Evolutionary conservation across 2,888 invertebrate genomes (phyloP).

Genomic region (Drosophila koepferae): DNA sequence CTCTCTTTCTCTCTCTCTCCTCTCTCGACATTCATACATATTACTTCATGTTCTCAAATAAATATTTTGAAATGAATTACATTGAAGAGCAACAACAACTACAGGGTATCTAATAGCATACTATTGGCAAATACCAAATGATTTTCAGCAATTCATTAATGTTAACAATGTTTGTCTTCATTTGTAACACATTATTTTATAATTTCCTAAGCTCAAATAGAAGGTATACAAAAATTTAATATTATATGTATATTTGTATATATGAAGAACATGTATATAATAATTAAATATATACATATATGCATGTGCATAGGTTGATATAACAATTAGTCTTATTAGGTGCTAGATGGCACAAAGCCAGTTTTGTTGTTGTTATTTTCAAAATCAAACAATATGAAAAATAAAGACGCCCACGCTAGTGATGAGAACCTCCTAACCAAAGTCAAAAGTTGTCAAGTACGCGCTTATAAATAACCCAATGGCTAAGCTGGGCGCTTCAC

Average conservation of each 20-base stretch:
- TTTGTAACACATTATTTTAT: constrained; percentile 1
- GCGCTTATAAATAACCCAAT: constrained; percentile 66
- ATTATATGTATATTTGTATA: neutral
- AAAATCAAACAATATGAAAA: constrained; percentile 32
- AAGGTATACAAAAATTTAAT: neutral
- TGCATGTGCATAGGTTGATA: neutral
- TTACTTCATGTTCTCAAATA: neutral
- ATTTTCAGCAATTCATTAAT: neutral
- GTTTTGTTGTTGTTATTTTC: constrained; percentile 12
- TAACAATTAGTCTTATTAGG: constrained; percentile 17
- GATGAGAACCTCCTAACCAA: constrained; percentile 26
- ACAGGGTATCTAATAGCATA: neutral
- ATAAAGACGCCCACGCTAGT: constrained; percentile 55
- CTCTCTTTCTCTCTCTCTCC: too few species aligned
- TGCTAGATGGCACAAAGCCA: constrained; percentile 1
- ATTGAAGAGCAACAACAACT: neutral
- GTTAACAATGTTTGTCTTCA: neutral
- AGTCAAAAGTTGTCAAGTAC: constrained; percentile 68
- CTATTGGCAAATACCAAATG: neutral
- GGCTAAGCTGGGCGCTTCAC: constrained; percentile 49
- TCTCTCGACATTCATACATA: neutral
- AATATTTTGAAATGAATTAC: neutral
- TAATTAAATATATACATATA: neutral
- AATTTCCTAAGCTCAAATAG: neutral
- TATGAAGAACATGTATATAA: neutral